Conservation (phyloP, 2,113 vertebrate species). For the Pantherophis guttatus region DNA sequence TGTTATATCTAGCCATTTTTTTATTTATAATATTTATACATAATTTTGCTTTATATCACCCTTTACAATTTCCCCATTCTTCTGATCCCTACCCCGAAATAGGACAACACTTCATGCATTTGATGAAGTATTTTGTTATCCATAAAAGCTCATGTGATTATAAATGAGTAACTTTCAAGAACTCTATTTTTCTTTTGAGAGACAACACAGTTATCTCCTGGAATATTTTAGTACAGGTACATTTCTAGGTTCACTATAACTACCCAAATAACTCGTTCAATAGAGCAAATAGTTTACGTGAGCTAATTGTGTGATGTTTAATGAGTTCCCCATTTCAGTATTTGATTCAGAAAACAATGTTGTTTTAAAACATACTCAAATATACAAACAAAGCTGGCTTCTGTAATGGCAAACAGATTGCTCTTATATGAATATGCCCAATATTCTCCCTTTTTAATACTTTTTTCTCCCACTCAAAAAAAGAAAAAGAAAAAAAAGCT, state of each 20-base stretch:
- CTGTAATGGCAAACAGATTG: not conserved
- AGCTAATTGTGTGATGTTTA: not conserved
- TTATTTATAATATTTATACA: not conserved
- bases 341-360: not conserved
- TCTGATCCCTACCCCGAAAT: not conserved
- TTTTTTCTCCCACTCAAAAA: not conserved
- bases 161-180: not conserved
- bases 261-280: not conserved
- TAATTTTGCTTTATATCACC: not conserved
- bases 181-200: not conserved
- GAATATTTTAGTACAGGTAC: not conserved
- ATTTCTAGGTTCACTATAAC: not conserved
- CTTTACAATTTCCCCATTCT: not conserved
- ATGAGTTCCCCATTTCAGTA: not conserved
- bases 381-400: not conserved
- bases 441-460: conserved; percentile 21
- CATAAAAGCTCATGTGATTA: not conserved
- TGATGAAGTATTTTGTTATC: not conserved
- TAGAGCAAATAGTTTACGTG: not conserved
- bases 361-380: not conserved
- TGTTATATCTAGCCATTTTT: not conserved
- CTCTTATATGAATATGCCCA: conserved; percentile 27
- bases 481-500: not conserved
- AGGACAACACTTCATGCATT: not conserved
- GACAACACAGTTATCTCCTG: not conserved